These are phyloP conservation scores for Darevskia nairensis DNA, from an alignment of 2,797 vertebrate species.

Conservation along the genomic window DNA sequence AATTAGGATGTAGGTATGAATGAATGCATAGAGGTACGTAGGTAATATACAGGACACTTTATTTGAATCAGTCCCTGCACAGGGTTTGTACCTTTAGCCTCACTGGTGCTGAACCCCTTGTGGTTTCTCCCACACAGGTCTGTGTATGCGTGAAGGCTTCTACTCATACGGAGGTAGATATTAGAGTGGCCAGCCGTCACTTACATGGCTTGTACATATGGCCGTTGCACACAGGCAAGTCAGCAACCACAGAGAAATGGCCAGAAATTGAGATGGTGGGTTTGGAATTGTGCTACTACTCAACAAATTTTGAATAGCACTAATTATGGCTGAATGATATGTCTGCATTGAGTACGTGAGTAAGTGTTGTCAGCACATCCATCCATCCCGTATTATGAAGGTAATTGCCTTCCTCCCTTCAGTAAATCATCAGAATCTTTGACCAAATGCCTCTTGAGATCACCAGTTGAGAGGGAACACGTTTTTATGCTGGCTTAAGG, in stretches of 20 bases:
- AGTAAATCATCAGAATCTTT: neutral
- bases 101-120: neutral
- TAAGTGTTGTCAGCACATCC: neutral
- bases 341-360: neutral
- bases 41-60: too few relatives aligned
- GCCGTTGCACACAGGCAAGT: neutral
- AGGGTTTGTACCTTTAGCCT: neutral
- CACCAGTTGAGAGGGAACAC: neutral
- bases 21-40: too few relatives aligned
- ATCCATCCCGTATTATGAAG: neutral
- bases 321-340: neutral
- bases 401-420: neutral
- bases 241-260: neutral
- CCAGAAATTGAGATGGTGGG: too few relatives aligned
- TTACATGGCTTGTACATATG: neutral
- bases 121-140: neutral
- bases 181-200: neutral
- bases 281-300: too few relatives aligned
- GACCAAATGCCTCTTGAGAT: fast-evolving
- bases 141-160: neutral
- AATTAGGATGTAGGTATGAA: too few relatives aligned
- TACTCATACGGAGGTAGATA: neutral
- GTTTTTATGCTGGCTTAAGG: neutral
- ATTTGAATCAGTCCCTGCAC: too few relatives aligned
- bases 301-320: neutral